Base-by-base conservation (phyloP, 2,888 invertebrate species). In the Arrhopalites spinosus region DNA sequence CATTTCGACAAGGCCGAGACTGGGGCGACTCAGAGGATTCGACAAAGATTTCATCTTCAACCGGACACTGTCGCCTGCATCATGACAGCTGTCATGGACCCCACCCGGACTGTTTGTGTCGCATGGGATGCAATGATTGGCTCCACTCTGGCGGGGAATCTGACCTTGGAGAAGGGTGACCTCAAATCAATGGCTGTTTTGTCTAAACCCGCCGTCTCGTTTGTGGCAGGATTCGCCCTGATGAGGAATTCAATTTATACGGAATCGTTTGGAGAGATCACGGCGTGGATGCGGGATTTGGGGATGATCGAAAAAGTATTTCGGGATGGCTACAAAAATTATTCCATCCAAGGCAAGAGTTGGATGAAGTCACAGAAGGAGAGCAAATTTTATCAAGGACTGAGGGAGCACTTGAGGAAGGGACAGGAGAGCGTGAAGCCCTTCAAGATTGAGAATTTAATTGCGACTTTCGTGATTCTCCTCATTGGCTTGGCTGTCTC, bases 301-400 rank as follows among this genome's bases (percentile, higher is more conserved):
- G 70, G 70, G 1, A 20, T 53, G 30, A 25, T 56, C 2, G 1
- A 1, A 3, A 70, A 30, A 56, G 53, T 53, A 56, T 17, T n/a
- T 17, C 17, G 23, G 1, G 56, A 70, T 17, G 56, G 53, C 3
- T 56, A 53, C 29, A 17, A 7, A 1, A 70, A 70, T 53, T 20
- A 13, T 30, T 29, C 70, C n/a, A n/a, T 29, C 8, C 11, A 17
- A 1, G 70, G 70, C 20, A 70, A 56, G 30, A 25, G 0, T 3
- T 70, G 70, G 70, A 56, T 70, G 53, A 27, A 27, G 20, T 23
- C 66, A 3, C 66, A 66, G 20, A 66, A 20, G 36, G 43, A 20
- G 2, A 17, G 20, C 15, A 17, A 30, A 2, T 64, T 30, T 1
- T 30, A 30, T 17, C 29, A 64, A 3, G 25, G 17, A 5, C 17